Percentiles rank a stretch among this genome's conserved stretches.
phyloP scores from a whole-genome alignment of 2,113 vertebrate genomes.

The Rallus limicola region DNA sequence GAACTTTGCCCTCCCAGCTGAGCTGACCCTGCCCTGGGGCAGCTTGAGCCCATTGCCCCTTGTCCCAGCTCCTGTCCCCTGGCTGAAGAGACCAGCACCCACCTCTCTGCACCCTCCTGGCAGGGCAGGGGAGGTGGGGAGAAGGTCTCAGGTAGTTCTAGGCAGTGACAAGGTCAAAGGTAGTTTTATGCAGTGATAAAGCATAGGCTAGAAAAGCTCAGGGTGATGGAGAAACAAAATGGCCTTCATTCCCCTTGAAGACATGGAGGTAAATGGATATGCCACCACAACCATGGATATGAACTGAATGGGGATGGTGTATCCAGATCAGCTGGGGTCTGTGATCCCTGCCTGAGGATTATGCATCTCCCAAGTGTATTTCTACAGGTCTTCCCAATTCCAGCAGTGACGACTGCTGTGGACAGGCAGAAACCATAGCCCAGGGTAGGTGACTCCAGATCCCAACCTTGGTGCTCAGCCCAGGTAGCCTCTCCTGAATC shows the following conservation, averaged over 20 bases:
- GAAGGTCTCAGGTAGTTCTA: too few species aligned
- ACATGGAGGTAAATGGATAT: background rate
- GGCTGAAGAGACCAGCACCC: too few species aligned
- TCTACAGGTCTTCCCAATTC: background rate
- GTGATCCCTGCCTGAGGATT: background rate
- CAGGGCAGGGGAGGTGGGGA: too few species aligned
- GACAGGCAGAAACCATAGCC: background rate
- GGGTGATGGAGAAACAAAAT: fast-evolving
- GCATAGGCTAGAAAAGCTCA: background rate
- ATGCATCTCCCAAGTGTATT: background rate
- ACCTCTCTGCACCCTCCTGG: too few species aligned
- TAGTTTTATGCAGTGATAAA: background rate
- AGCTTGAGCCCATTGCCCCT: too few species aligned
- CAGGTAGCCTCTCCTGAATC: background rate
- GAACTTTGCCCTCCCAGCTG: too few species aligned
- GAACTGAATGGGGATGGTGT: fast-evolving
- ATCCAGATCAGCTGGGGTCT: background rate
- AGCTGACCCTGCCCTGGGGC: too few species aligned
- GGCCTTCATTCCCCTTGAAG: background rate
- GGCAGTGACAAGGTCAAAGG: too few species aligned
- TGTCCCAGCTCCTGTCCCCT: too few species aligned
- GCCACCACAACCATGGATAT: background rate
- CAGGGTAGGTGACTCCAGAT: background rate
- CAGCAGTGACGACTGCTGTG: background rate
- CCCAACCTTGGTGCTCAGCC: background rate